Evolutionary conservation across 2,797 vertebrate genomes (phyloP).

Genomic region (Hafferia zeledoni): DNA sequence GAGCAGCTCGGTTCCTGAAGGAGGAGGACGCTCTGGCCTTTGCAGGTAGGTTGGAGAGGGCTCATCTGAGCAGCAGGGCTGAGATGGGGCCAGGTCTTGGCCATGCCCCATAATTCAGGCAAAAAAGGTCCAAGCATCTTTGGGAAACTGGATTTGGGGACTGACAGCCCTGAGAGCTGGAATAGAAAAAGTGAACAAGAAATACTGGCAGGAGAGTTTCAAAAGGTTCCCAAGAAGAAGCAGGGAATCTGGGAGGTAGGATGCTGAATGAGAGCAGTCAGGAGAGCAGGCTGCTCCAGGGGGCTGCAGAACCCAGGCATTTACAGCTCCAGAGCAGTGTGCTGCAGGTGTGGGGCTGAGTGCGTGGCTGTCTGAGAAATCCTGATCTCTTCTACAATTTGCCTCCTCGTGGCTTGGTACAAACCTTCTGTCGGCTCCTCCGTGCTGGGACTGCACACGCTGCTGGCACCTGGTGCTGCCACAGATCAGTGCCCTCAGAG

Average conservation of each 20-base stretch:
- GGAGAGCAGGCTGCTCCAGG: neutral
- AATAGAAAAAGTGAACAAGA: neutral
- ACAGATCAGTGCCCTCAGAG: neutral
- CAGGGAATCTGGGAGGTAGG: neutral
- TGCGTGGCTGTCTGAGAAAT: neutral
- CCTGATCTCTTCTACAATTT: neutral
- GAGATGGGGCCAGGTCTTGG: neutral
- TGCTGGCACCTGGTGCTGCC: neutral
- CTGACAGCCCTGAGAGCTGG: neutral
- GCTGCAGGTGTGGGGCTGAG: neutral
- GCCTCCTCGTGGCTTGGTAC: neutral
- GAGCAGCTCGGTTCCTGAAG: neutral
- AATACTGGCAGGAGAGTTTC: neutral
- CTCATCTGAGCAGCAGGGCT: neutral
- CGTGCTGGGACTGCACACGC: neutral
- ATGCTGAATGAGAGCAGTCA: neutral
- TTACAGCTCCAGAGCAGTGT: neutral
- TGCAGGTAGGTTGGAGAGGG: constrained; percentile 16
- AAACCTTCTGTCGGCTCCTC: neutral
- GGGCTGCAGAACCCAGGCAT: neutral
- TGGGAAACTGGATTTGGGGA: neutral
- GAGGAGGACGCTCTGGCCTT: constrained; percentile 4
- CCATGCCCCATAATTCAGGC: neutral
- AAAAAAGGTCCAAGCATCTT: neutral
- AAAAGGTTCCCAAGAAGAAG: neutral